Evolutionary conservation across 2,888 invertebrate genomes (phyloP), one percentile per base, ranked within the genome.

Genomic region (Ctena decussata): DNA sequence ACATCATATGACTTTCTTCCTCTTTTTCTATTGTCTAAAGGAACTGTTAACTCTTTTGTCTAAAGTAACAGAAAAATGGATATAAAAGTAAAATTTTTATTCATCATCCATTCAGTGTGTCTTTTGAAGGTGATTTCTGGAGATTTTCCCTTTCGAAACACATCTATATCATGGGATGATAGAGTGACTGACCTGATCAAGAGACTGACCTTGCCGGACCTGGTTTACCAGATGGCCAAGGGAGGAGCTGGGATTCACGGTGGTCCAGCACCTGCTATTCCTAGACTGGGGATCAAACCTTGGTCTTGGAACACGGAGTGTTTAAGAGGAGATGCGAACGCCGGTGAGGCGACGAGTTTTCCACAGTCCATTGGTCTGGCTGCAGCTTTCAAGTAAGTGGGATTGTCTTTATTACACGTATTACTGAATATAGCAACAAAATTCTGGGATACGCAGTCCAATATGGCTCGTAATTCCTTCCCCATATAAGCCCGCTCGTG

Each of bases 221-320:
- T 95, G 12, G 90, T 91, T 84, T 83, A 82, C 18, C 94, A 93
- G 85, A 90, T 93, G 89, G 88, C 91, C 21, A 85, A 87, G 32
- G 93, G 92, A 24, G 93, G 94, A 1, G 89, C 92, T 8, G 91
- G 91, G 1, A 80, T 80, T 12, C 89, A 90, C 12, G 93, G 90
- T 0, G 92, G 93, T 11, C 93, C 93, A 0, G 93, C 94, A 15
- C 94, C 94, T 30, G 90, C 93, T 8, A 93, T 95, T 41, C 71
- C 85, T 0, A 88, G 94, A 30, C 90, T 95, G n/a, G 93, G 93
- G 21, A 91, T 95, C 30, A 85, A 87, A n/a, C 94, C 94, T 0
- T 95, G 94, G 80, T 89, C 91, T 27, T 95, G 94, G 94, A 93
- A 93, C 76, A 93, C 94, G 5, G 95, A 95, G 81, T 95, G 95